Evolutionary conservation across 1,140 invertebrate species (phyloP).

Genomic region (Trichomalopsis sarcophagae): DNA sequence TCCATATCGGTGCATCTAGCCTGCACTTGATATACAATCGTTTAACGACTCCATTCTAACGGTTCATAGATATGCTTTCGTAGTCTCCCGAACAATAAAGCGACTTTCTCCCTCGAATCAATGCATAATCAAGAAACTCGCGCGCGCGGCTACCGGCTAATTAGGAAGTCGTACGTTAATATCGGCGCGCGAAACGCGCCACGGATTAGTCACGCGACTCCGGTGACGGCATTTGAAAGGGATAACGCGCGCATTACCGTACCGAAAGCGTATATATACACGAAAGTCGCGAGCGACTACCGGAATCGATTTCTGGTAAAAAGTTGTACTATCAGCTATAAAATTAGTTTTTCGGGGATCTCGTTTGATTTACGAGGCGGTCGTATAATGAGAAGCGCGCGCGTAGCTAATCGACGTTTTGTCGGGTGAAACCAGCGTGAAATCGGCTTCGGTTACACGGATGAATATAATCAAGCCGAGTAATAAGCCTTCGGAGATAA

Average conservation of each 20-base stretch:
- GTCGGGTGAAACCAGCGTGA: not conserved
- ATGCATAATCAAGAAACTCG: not conserved
- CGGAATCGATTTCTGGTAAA: not conserved
- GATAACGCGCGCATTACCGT: too few relatives aligned
- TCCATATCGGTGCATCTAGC: too few relatives aligned
- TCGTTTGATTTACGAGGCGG: slow-evolving; percentile 22
- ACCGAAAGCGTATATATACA: not conserved
- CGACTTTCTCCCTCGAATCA: too few relatives aligned
- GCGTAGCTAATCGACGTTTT: not conserved
- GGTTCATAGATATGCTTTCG: too few relatives aligned
- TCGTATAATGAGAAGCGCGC: not conserved
- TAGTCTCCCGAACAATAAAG: too few relatives aligned
- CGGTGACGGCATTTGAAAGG: not conserved
- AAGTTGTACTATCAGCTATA: too few relatives aligned
- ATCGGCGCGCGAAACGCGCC: too few relatives aligned
- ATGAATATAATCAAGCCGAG: not conserved
- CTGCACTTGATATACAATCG: too few relatives aligned
- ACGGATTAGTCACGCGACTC: too few relatives aligned
- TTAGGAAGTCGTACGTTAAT: not conserved
- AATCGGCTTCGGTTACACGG: not conserved
- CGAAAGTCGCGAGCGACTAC: not conserved
- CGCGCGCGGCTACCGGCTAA: not conserved
- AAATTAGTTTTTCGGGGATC: not conserved
- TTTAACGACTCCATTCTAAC: too few relatives aligned
- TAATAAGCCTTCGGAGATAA: not conserved